Conservation (phyloP, 2,797 vertebrate species). For the Sebastes diploproa region DNA sequence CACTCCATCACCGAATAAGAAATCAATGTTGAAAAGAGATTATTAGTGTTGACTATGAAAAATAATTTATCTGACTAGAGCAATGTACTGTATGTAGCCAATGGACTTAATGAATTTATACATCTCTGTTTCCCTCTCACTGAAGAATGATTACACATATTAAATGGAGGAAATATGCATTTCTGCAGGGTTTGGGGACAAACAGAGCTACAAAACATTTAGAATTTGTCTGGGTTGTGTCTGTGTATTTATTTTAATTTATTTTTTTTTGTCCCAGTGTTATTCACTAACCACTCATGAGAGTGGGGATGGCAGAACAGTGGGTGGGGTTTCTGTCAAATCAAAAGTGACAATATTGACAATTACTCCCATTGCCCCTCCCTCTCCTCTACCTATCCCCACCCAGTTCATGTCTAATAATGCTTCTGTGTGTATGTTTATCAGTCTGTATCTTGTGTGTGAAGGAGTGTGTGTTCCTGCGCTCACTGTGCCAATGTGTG, state of each 20-base stretch:
- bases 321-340: conserved; percentile 61
- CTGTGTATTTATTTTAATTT: conserved; percentile 51
- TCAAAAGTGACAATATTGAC: conserved; percentile 44
- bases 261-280: conserved; percentile 50
- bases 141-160: background rate
- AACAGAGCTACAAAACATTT: background rate
- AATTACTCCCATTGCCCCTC: conserved; percentile 55
- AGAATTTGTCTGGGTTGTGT: conserved; percentile 33
- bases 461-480: conserved; percentile 78
- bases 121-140: background rate
- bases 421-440: conserved; percentile 78
- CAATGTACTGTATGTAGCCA: background rate
- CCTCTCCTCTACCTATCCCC: conserved; percentile 72
- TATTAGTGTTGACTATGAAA: background rate
- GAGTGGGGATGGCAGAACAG: conserved; percentile 71
- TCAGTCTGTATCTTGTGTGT: conserved; percentile 73
- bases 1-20: background rate
- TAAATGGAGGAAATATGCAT: background rate
- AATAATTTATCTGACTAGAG: background rate
- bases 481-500: conserved; percentile 82
- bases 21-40: background rate
- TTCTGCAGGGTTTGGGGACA: background rate
- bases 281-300: conserved; percentile 67
- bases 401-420: conserved; percentile 75
- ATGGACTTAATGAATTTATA: background rate